Evolutionary conservation across 2,888 invertebrate species (phyloP).

Genomic region (Torymus texanus): DNA sequence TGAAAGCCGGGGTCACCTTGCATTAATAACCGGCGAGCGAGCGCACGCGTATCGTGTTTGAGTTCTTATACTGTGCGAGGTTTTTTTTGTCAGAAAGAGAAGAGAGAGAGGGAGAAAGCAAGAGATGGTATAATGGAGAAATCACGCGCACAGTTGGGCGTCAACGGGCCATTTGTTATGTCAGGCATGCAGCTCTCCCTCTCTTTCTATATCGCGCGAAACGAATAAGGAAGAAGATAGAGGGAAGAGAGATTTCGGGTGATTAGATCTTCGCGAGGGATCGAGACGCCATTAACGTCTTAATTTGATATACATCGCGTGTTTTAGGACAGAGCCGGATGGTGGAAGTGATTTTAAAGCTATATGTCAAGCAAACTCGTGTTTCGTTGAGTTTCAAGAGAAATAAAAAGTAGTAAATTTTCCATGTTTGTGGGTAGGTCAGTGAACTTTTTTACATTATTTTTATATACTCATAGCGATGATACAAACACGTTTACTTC

Average conservation of each 20-base stretch:
- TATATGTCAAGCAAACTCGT: no score
- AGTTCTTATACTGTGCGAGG: neutral
- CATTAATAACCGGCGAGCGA: neutral
- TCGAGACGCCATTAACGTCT: no score
- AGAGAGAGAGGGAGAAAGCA: no score
- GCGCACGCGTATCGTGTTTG: neutral
- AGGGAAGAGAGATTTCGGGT: neutral
- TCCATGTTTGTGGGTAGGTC: no score
- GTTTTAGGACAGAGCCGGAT: no score
- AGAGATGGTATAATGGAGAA: constrained; percentile 19
- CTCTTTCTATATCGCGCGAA: constrained; percentile 5
- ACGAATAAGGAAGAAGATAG: neutral
- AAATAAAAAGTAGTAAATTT: no score
- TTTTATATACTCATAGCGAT: no score
- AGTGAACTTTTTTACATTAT: no score
- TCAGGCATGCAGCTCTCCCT: neutral
- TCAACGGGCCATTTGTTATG: constrained; percentile 28
- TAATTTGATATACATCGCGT: no score
- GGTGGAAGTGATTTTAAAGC: no score
- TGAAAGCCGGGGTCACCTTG: constrained; percentile 16
- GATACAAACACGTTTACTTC: no score
- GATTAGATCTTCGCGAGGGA: neutral
- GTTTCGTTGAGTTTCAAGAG: no score
- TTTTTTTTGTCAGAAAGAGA: neutral
- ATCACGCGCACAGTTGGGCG: constrained; percentile 33